phyloP scores from a whole-genome alignment of 2,113 vertebrate species.

The Xiphophorus couchianus region DNA sequence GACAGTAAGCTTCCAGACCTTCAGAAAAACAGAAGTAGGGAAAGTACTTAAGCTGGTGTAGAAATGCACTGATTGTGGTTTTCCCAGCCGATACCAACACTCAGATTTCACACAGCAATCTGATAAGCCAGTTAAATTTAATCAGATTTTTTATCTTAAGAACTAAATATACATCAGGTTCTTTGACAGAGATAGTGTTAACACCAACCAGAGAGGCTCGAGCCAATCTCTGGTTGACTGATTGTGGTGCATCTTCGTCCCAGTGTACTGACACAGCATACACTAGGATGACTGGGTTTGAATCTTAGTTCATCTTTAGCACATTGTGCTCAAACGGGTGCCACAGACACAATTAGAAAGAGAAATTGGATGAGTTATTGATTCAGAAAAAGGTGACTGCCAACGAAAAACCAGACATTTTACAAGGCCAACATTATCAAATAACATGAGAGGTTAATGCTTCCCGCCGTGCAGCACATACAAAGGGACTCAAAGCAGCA shows the following conservation, averaged over 20 bases:
- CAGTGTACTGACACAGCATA: neutral
- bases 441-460: constrained; percentile 10
- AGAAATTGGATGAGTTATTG: neutral
- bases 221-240: neutral
- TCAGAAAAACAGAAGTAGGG: constrained; percentile 1
- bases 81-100: neutral
- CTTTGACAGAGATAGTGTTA: neutral
- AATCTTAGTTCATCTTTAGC: constrained; percentile 6
- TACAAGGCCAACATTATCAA: constrained; percentile 8
- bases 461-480: neutral
- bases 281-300: constrained; percentile 20
- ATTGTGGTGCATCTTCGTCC: neutral
- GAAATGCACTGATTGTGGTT: neutral
- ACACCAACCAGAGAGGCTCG: neutral
- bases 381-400: constrained; percentile 9
- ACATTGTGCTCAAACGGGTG: constrained; percentile 14
- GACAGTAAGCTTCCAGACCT: constrained; percentile 32
- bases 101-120: too few species aligned
- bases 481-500: constrained; percentile 17
- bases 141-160: neutral
- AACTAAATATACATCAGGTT: neutral
- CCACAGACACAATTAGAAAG: neutral
- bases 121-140: too few species aligned
- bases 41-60: constrained; percentile 16
- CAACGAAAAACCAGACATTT: neutral